phyloP scores from a whole-genome alignment of 2,888 invertebrate genomes.

The Epinotia brunnichana region DNA sequence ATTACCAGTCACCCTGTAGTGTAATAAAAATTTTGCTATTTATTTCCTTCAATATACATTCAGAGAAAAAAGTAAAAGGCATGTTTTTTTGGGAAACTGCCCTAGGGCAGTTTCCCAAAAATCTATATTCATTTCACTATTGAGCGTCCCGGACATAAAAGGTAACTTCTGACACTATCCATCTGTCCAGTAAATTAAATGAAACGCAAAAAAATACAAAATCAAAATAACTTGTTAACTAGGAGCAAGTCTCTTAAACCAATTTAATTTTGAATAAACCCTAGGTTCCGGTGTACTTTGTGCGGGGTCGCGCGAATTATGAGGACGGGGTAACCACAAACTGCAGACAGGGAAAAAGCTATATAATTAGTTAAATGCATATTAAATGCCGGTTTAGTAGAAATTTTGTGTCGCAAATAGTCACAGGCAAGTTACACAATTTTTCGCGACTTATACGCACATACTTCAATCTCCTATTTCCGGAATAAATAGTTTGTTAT shows the following conservation, averaged over 20 bases:
- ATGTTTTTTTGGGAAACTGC: too few species aligned
- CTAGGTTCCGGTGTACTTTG: background rate
- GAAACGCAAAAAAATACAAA: too few species aligned
- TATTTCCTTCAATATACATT: too few species aligned
- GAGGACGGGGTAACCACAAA: slow-evolving; percentile 15
- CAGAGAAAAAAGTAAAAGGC: too few species aligned
- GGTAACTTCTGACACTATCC: too few species aligned
- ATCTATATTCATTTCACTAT: too few species aligned
- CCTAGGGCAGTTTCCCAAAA: too few species aligned
- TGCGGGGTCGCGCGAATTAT: slow-evolving; percentile 21
- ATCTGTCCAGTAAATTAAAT: too few species aligned
- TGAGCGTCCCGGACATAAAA: too few species aligned
- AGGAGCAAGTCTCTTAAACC: background rate
- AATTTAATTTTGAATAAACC: background rate
- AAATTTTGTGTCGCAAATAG: background rate
- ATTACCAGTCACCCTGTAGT: too few species aligned
- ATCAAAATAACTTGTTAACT: background rate
- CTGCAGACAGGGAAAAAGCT: slow-evolving; percentile 26
- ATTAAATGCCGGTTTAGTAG: slow-evolving; percentile 20
- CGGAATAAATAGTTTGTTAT: background rate
- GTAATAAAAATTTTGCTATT: too few species aligned
- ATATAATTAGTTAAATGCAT: slow-evolving; percentile 25
- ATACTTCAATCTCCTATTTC: background rate
- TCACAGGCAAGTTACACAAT: background rate
- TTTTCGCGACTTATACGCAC: background rate